A percentile compares a stretch with the other conserved stretches of the same genome.
Conservation (phyloP, 2,888 invertebrate genomes). For the Chymomyza caudatula region DNA sequence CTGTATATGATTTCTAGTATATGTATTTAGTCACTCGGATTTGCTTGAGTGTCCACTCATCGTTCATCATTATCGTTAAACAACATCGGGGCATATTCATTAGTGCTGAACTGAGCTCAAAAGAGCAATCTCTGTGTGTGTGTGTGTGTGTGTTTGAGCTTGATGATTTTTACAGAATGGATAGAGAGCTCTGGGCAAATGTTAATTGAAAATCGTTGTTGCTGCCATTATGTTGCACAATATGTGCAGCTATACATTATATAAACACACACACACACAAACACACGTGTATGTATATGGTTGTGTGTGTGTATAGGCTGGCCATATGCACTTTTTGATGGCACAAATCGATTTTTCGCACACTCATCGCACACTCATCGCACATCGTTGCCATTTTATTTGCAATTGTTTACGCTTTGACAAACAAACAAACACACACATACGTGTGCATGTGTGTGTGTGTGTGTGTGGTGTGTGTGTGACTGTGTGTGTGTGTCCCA, state of each 20-base stretch:
- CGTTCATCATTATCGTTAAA: neutral
- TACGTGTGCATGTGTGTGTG: neutral
- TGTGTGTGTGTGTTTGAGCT: neutral
- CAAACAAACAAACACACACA: slow-evolving; percentile 40
- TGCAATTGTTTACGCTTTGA: slow-evolving; percentile 70
- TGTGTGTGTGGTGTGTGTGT: neutral
- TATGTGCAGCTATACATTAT: slow-evolving; percentile 27
- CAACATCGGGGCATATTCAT: neutral
- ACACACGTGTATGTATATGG: neutral
- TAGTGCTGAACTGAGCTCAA: neutral
- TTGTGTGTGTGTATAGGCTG: slow-evolving; percentile 27
- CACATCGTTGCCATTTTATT: slow-evolving; percentile 42
- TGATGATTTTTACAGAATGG: neutral
- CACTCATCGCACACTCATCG: slow-evolving; percentile 67
- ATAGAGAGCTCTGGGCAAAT: neutral
- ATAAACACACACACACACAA: neutral
- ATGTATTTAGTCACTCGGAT: neutral
- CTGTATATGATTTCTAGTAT: neutral
- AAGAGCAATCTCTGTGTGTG: neutral
- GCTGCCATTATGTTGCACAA: slow-evolving; percentile 61
- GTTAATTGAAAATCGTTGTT: slow-evolving; percentile 57
- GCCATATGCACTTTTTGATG: slow-evolving; percentile 57
- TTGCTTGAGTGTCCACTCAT: neutral
- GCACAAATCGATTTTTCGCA: slow-evolving; percentile 69
- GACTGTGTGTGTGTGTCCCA: neutral